Evolutionary conservation across 30 jellyfish, hydroid and myxozoan species (phyloP).

Genomic region (Turritopsis rubra): DNA sequence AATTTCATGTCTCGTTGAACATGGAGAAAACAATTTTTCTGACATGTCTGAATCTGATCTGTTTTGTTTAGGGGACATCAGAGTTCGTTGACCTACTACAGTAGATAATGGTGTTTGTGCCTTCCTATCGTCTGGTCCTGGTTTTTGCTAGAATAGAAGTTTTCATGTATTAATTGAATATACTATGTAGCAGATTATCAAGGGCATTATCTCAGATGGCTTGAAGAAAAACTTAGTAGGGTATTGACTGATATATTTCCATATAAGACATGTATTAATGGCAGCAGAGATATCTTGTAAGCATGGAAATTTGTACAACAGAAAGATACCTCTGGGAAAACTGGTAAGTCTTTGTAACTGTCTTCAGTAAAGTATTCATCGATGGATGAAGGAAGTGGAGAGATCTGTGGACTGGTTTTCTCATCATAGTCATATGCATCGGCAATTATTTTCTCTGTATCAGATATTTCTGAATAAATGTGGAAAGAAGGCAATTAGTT

Average conservation of each 20-base stretch:
- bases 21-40: constrained; percentile 24
- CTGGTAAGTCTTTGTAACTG: not conserved
- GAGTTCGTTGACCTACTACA: not conserved
- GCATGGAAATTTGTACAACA: not conserved
- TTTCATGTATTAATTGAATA: no score
- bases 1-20: not conserved
- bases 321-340: not conserved
- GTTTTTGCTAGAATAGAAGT: not conserved
- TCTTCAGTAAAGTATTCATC: not conserved
- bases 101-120: not conserved
- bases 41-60: constrained; percentile 19
- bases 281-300: no score
- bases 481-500: no score
- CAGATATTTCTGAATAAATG: not conserved
- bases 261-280: no score
- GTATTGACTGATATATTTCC: no score
- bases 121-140: not conserved
- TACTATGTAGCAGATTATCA: no score
- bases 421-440: constrained; percentile 14
- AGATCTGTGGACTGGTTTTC: not conserved
- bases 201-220: no score
- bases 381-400: not conserved
- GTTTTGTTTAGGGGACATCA: constrained; percentile 17
- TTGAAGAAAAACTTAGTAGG: no score
- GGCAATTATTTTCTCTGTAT: constrained; percentile 17